Evolutionary conservation across 2,888 invertebrate genomes (phyloP).

Genomic region (Eupithecia dodoneata): DNA sequence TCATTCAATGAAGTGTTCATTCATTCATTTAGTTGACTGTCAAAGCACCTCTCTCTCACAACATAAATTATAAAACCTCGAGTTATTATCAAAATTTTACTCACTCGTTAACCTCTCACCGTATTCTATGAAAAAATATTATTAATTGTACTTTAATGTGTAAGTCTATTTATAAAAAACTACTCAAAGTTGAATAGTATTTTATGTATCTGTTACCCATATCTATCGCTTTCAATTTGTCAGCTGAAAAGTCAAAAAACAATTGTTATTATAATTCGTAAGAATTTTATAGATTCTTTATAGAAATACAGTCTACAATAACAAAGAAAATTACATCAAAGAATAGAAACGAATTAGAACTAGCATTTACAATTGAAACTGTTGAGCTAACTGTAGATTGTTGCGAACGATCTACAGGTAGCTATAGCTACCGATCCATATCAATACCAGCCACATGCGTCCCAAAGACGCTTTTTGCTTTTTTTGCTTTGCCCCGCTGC

Average conservation of each 20-base stretch:
- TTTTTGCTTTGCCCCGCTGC: background rate
- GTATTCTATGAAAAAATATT: constrained; percentile 12
- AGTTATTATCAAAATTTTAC: background rate
- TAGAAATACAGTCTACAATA: background rate
- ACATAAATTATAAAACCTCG: background rate
- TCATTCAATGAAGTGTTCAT: background rate
- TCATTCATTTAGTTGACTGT: background rate
- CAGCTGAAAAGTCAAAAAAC: background rate
- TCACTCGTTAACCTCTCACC: constrained; percentile 21
- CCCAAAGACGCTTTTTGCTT: no score
- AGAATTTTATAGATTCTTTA: background rate
- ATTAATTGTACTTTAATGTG: background rate
- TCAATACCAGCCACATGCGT: background rate
- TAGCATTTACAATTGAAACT: no score
- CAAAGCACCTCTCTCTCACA: background rate
- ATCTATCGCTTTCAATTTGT: constrained; percentile 1
- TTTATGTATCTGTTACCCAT: background rate
- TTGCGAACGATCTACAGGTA: no score
- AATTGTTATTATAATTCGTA: background rate
- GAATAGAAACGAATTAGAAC: background rate
- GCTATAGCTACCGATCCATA: no score
- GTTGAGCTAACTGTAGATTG: no score
- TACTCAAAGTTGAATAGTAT: background rate
- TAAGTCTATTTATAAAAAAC: background rate
- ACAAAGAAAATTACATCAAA: background rate